Evolutionary conservation across 2,888 invertebrate species (phyloP).

Genomic region (Cristatella mucedo): DNA sequence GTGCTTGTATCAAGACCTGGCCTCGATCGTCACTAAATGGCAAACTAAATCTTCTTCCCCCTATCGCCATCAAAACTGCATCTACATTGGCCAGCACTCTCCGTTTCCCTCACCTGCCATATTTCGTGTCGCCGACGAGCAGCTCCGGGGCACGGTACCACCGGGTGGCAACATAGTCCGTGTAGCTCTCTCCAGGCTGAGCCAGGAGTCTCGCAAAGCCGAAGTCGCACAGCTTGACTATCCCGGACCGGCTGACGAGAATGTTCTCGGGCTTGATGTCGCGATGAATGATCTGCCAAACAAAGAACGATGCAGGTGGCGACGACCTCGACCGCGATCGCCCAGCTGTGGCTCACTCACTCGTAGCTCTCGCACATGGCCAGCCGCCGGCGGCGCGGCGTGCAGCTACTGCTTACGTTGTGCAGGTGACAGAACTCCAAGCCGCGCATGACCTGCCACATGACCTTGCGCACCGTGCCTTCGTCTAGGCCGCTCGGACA

Average conservation of each 20-base stretch:
- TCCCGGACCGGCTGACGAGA: constrained; percentile 54
- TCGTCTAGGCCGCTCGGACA: constrained; percentile 55
- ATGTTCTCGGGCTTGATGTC: constrained; percentile 81
- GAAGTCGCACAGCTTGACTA: constrained; percentile 77
- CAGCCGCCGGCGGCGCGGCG: too few relatives aligned
- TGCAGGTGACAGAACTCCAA: constrained; percentile 60
- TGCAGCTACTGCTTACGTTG: constrained; percentile 48
- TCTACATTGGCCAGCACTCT: neutral
- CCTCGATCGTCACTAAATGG: too few relatives aligned
- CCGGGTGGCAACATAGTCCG: constrained; percentile 70
- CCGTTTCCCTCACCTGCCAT: constrained; percentile 45
- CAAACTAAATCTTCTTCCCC: too few relatives aligned
- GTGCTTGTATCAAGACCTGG: too few relatives aligned
- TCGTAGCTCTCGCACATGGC: too few relatives aligned
- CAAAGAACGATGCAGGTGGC: neutral
- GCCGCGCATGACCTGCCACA: constrained; percentile 57
- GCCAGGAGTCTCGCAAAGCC: constrained; percentile 64
- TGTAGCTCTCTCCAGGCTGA: constrained; percentile 58
- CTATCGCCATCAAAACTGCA: neutral
- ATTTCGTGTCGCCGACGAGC: constrained; percentile 54
- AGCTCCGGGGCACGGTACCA: constrained; percentile 78
- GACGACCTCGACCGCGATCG: too few relatives aligned
- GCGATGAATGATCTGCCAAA: constrained; percentile 53
- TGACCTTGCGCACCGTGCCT: constrained; percentile 54
- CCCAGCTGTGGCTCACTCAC: too few relatives aligned